phyloP scores from a whole-genome alignment of 2,113 vertebrate species.

The Oryzias celebensis region DNA sequence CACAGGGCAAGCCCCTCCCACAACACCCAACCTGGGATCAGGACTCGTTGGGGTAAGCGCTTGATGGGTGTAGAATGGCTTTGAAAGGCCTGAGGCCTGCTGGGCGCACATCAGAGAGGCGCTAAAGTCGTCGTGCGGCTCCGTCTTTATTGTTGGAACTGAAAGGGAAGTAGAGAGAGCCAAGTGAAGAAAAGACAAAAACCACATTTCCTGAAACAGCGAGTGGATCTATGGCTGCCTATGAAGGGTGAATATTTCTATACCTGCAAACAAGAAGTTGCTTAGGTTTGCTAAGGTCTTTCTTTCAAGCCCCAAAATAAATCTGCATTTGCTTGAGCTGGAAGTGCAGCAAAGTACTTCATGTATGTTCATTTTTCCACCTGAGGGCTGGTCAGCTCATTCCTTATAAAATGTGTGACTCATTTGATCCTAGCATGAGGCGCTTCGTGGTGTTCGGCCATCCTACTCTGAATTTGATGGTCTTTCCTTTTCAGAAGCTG shows the following conservation, averaged over 20 bases:
- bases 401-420: background rate
- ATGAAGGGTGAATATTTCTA: too few relatives aligned
- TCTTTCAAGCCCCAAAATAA: too few relatives aligned
- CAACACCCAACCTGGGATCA: slow-evolving; percentile 81
- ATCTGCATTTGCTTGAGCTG: too few relatives aligned
- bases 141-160: slow-evolving; percentile 96
- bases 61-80: slow-evolving; percentile 84
- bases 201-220: slow-evolving; percentile 67
- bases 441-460: too few relatives aligned
- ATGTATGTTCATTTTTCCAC: too few relatives aligned
- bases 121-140: slow-evolving; percentile 93
- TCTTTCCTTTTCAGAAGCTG: slow-evolving; percentile 25
- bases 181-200: slow-evolving; percentile 79
- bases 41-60: slow-evolving; percentile 76
- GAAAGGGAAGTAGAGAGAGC: slow-evolving; percentile 48
- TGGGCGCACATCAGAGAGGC: slow-evolving; percentile 73
- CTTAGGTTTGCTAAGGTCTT: too few relatives aligned
- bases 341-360: too few relatives aligned
- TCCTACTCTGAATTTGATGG: too few relatives aligned
- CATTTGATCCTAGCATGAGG: too few relatives aligned
- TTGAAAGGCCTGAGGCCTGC: slow-evolving; percentile 77
- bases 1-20: slow-evolving; percentile 76
- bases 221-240: slow-evolving; percentile 79
- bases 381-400: too few relatives aligned
- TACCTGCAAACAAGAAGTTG: too few relatives aligned